Base-by-base conservation (phyloP, 2,113 vertebrate genomes). In the Xyrauchen texanus region DNA sequence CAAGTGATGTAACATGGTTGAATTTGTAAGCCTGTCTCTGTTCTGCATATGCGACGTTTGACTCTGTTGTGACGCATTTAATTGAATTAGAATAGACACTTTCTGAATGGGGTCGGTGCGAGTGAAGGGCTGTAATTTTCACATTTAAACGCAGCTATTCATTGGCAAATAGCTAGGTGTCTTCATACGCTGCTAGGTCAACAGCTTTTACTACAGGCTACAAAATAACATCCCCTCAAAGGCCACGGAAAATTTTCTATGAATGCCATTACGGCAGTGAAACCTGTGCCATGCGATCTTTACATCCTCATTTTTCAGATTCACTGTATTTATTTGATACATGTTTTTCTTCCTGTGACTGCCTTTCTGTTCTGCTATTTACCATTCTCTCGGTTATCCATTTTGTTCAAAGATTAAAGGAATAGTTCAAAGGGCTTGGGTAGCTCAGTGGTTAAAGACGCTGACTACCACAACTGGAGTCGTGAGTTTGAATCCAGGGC, bases 51-150 rank as follows among this genome's bases (percentile, higher is more conserved):
- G 58, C 51, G 44, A 65, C 71, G 44, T 76, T 67, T 80, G 61
- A 9, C 69, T 68, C 52, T 76, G 67, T 76, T 62, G 53, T 76
- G 78, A 80, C 63, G 46, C 42, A 80, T 63, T 67, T 72, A 80
- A 83, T 80, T 71, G 42, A 80, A 72, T 83, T 79, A 70, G 79
- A 76, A 83, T 79, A 58, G 78, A 63, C 63, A 51, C 74, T 79
- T 79, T 79, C 68, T 57, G 65, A 69, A 79, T 1, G 12, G 44
- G 77, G 66, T 57, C 66, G 49, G 52, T 42, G 15, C n/a, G 45
- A 65, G 16, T 70, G 44, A 42, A 69, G 55, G 13, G 57, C 58
- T 76, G 58, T 76, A 83, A 83, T 83, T 79, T 83, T 67, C 66
- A 49, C 66, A 78, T 82, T 83, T 83, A 76, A 79, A 79, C 58